These are phyloP conservation scores for Laterallus jamaicensis DNA, from an alignment of 2,113 vertebrate genomes.

Conservation along the genomic window DNA sequence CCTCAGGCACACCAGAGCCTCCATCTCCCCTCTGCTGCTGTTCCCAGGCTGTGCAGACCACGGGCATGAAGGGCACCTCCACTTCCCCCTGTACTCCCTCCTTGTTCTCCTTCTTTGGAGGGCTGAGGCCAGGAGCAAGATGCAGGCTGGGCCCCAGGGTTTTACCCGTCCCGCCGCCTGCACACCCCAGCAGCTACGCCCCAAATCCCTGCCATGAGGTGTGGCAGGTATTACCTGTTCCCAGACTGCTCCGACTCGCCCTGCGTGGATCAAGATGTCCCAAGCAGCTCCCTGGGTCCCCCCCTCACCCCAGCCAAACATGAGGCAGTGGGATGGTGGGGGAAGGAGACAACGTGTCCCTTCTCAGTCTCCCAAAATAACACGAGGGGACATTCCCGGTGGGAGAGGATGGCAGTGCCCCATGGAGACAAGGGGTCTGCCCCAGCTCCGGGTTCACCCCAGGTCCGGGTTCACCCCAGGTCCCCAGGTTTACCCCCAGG, in stretches of 20 bases:
- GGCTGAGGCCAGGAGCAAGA: not conserved
- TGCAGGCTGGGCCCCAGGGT: fast-evolving
- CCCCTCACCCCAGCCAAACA: not conserved
- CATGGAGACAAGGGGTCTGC: not conserved
- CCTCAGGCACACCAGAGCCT: too few relatives aligned
- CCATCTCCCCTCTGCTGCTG: fast-evolving
- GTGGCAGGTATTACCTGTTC: constrained; percentile 43
- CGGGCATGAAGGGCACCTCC: fast-evolving
- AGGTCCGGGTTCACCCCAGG: too few relatives aligned
- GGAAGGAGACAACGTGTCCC: fast-evolving
- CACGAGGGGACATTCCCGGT: fast-evolving
- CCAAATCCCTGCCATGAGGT: not conserved
- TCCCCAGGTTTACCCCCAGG: too few relatives aligned
- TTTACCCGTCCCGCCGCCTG: fast-evolving
- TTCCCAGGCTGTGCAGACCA: fast-evolving
- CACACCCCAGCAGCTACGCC: not conserved
- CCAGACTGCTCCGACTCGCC: not conserved
- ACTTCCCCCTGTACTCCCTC: not conserved
- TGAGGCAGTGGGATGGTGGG: too few relatives aligned
- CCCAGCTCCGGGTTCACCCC: too few relatives aligned
- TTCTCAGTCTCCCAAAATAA: not conserved
- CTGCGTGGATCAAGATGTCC: not conserved
- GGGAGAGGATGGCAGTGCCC: not conserved
- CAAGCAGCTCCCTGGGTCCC: not conserved
- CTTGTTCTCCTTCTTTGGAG: fast-evolving